Conservation (phyloP, 2,113 vertebrate genomes). For the Choloepus hoffmanni region DNA sequence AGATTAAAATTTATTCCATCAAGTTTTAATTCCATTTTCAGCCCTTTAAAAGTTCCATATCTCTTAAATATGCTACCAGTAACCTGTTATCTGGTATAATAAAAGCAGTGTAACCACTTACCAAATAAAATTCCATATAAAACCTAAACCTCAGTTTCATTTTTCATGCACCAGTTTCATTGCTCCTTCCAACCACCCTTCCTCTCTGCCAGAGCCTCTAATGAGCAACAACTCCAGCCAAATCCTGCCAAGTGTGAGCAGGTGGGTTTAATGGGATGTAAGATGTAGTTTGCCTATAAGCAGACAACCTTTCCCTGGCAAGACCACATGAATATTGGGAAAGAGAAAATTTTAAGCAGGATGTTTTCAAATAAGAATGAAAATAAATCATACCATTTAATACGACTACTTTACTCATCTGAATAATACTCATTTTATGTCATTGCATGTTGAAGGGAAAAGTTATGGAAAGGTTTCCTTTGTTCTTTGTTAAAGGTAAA, state of each 20-base stretch:
- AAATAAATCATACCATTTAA: neutral
- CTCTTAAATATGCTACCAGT: constrained; percentile 78
- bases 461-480: neutral
- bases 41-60: constrained; percentile 76
- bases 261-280: constrained; percentile 80
- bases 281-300: constrained; percentile 58
- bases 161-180: constrained; percentile 75
- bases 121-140: constrained; percentile 80
- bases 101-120: constrained; percentile 76
- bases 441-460: neutral
- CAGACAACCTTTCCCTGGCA: constrained; percentile 52
- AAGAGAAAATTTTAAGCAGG: neutral
- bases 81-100: constrained; percentile 80
- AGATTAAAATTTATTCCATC: constrained; percentile 78
- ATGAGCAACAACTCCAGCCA: constrained; percentile 66
- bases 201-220: constrained; percentile 67
- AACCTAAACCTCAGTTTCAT: constrained; percentile 76
- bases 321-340: neutral
- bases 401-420: neutral
- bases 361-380: constrained; percentile 43
- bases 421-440: neutral
- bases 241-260: constrained; percentile 70
- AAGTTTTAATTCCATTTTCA: constrained; percentile 78
- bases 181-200: constrained; percentile 56
- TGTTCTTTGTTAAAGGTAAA: neutral